Evolutionary conservation across 2,113 vertebrate genomes (phyloP), one percentile per base, ranked within the genome.

Genomic region (Bettongia penicillata): DNA sequence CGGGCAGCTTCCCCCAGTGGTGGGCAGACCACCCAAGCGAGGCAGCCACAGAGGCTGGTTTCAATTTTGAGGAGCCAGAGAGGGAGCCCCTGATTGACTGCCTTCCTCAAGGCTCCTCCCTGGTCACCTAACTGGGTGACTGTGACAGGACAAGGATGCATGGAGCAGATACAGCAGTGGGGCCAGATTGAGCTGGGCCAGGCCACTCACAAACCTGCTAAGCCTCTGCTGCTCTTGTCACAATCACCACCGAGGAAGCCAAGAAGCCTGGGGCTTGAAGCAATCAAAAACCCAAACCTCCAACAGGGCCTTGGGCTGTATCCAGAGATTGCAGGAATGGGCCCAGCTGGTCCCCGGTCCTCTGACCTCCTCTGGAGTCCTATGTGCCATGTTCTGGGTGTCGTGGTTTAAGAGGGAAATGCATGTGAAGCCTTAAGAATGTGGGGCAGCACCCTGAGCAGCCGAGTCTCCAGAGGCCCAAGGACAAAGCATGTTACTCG

Each of bases 31-130:
- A 94, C 95, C 93, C 94, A 91, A 3, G 91, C 16, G 52, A 91
- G 93, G 53, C 90, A 92, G 89, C 91, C 95, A 19, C 95, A 95
- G 93, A 96, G 9, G 37, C 95, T 47, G 57, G 49, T 91, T 95
- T 94, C 93, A 91, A 43, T 89, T 94, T 51, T 51, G 92, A 94
- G 91, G 93, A 6, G 4, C 95, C 84, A 22, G 55, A 49, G 10
- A 68, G 61, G 0, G 0, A 14, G 31, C 93, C 90, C 53, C 55
- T 61, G 57, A 68, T 89, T 51, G 52, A 94, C 93, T 52, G 89
- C 31, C 53, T 96, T 95, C 94, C 93, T 37, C 37, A 37, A 37
- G 57, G 37, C 94, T 96, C 96, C 94, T 97, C 91, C 51, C 93
- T 93, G 91, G n/a, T 49, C 94, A 84, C 0, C 90, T 93, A 90